Percentiles rank a stretch among this genome's conserved stretches.
These are phyloP conservation scores for Lepus europaeus DNA, from an alignment of 2,113 vertebrate genomes.

Conservation along the genomic window DNA sequence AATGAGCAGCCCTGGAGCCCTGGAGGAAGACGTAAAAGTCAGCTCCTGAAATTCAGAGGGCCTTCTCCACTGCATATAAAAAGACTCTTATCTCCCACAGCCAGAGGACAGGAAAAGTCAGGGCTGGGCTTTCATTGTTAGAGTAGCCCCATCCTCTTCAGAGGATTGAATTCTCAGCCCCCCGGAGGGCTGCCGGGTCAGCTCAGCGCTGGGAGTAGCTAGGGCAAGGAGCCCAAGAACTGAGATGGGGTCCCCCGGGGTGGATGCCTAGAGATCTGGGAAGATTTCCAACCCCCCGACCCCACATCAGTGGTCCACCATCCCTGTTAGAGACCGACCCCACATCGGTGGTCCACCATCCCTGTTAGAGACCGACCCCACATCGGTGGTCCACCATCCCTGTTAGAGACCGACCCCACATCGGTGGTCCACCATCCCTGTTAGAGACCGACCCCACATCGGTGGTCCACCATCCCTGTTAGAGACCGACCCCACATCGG, in stretches of 20 bases:
- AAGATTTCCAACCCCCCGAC: not conserved
- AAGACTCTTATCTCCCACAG: conserved; percentile 12
- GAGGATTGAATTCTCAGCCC: not conserved
- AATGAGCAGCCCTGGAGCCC: conserved; percentile 7
- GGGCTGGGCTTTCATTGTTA: not conserved
- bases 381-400: too few species aligned
- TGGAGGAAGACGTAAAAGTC: conserved; percentile 42
- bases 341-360: too few species aligned
- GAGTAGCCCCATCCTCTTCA: not conserved
- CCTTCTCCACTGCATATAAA: not conserved
- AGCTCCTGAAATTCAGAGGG: conserved; percentile 8
- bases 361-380: too few species aligned
- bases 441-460: too few species aligned
- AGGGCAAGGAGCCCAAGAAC: not conserved
- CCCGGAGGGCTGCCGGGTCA: not conserved
- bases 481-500: not conserved
- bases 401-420: too few species aligned
- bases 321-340: too few species aligned
- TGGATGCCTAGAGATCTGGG: not conserved
- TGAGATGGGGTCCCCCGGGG: not conserved
- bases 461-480: too few species aligned
- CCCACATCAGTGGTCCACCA: not conserved
- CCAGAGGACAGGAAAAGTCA: not conserved
- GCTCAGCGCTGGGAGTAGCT: not conserved
- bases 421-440: too few species aligned